Conservation (phyloP, 2,888 invertebrate genomes). For the Drosophila leonis region DNA sequence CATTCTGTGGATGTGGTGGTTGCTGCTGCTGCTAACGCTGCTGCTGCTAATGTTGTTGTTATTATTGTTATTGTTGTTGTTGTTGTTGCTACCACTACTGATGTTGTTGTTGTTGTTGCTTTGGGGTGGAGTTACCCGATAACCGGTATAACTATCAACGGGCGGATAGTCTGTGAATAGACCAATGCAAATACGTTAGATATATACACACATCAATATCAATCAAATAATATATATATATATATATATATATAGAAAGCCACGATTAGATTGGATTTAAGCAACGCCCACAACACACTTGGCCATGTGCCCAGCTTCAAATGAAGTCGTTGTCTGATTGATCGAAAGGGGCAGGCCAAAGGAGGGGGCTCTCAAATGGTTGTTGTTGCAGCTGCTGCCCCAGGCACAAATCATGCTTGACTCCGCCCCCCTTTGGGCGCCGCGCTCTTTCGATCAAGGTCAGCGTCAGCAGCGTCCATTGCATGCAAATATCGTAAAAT, state of each 20-base stretch:
- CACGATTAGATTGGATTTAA: slow-evolving; percentile 55
- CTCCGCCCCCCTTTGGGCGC: slow-evolving; percentile 61
- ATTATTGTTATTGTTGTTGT: slow-evolving; percentile 51
- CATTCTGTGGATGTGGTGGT: slow-evolving; percentile 86
- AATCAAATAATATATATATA: slow-evolving; percentile 5
- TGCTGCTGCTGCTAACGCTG: slow-evolving; percentile 23
- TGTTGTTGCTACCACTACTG: slow-evolving; percentile 31
- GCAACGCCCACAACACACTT: slow-evolving; percentile 60
- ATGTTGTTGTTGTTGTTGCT: slow-evolving; percentile 47
- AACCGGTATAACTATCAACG: slow-evolving; percentile 82
- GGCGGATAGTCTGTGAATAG: slow-evolving; percentile 73
- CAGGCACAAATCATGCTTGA: slow-evolving; percentile 70
- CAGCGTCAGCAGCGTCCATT: slow-evolving; percentile 58
- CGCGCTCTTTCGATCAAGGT: slow-evolving; percentile 41
- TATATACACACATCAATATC: slow-evolving; percentile 21
- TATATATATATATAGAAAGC: slow-evolving; percentile 17
- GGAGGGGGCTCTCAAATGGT: slow-evolving; percentile 11
- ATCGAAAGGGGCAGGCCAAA: neutral
- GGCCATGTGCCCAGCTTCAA: slow-evolving; percentile 69
- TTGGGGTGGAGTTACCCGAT: slow-evolving; percentile 82
- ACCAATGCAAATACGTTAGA: slow-evolving; percentile 44
- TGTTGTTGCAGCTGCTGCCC: slow-evolving; percentile 14
- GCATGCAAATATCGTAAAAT: slow-evolving; percentile 54
- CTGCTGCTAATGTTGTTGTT: slow-evolving; percentile 30
- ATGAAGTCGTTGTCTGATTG: slow-evolving; percentile 47